These are phyloP conservation scores for Drosophila hydei DNA, from an alignment of 1,140 invertebrate genomes.

Conservation along the genomic window DNA sequence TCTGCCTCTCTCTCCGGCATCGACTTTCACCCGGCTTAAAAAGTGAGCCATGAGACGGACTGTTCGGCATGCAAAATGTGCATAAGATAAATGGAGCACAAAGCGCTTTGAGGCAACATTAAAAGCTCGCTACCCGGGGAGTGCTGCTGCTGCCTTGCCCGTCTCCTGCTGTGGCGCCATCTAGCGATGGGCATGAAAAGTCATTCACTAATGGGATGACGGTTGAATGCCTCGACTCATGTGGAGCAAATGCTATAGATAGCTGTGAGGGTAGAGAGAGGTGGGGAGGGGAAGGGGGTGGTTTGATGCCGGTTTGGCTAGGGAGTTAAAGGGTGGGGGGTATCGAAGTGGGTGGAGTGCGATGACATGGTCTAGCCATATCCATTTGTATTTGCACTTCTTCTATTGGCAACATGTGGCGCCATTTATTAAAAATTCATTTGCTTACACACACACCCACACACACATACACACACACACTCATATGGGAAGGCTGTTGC, in stretches of 20 bases:
- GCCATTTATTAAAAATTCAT: slow-evolving; percentile 83
- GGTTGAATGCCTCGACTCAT: slow-evolving; percentile 23
- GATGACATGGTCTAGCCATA: slow-evolving; percentile 42
- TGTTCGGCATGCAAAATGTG: slow-evolving; percentile 27
- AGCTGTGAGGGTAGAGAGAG: background rate
- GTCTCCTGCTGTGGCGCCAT: slow-evolving; percentile 43
- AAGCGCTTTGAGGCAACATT: slow-evolving; percentile 69
- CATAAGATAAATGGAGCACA: slow-evolving; percentile 64
- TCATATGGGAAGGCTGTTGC: background rate
- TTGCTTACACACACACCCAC: slow-evolving; percentile 63
- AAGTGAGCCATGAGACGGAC: slow-evolving; percentile 7
- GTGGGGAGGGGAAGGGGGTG: background rate
- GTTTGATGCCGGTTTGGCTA: too few species aligned
- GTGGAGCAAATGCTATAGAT: background rate
- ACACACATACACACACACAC: slow-evolving; percentile 9
- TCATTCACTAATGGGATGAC: slow-evolving; percentile 78
- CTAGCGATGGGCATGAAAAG: slow-evolving; percentile 62
- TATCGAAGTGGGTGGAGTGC: slow-evolving; percentile 21
- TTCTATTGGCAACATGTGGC: slow-evolving; percentile 79
- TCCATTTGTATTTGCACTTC: slow-evolving; percentile 75
- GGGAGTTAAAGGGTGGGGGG: background rate
- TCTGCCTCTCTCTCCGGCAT: background rate
- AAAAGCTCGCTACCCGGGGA: slow-evolving; percentile 40
- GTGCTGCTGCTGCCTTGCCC: background rate
- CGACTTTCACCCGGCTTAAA: slow-evolving; percentile 11